Conservation (phyloP, 1,140 invertebrate genomes). For the Cyclargus thomasi region DNA sequence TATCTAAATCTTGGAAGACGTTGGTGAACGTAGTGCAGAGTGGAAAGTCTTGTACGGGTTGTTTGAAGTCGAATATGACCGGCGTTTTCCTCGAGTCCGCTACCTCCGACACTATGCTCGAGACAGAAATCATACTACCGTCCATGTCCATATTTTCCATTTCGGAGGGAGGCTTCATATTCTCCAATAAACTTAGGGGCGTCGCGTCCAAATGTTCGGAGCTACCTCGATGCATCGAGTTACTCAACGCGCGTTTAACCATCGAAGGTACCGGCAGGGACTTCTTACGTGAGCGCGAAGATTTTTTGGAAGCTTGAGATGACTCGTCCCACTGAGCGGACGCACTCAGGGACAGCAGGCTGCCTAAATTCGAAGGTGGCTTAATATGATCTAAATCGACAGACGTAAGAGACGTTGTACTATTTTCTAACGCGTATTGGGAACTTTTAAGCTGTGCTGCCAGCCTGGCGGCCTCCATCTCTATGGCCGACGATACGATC, state of each 20-base stretch:
- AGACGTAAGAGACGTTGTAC: constrained; percentile 67
- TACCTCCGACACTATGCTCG: constrained; percentile 87
- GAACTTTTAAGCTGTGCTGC: constrained; percentile 78
- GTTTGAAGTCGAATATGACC: constrained; percentile 73
- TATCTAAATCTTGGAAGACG: constrained; percentile 82
- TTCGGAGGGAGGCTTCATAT: constrained; percentile 87
- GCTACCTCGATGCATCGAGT: constrained; percentile 76
- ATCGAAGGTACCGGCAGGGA: constrained; percentile 81
- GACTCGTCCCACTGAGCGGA: constrained; percentile 70
- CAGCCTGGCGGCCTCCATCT: constrained; percentile 83
- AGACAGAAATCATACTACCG: constrained; percentile 87
- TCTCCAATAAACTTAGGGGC: constrained; percentile 79
- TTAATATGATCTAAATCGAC: constrained; percentile 85
- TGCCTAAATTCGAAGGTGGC: constrained; percentile 86
- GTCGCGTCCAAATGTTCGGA: constrained; percentile 78
- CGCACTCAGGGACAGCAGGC: constrained; percentile 78
- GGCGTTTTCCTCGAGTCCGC: constrained; percentile 75
- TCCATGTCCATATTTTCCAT: constrained; percentile 89
- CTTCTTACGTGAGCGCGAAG: constrained; percentile 76
- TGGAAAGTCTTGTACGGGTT: constrained; percentile 67
- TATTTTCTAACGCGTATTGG: constrained; percentile 74
- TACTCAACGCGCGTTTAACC: constrained; percentile 80
- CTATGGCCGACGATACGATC: constrained; percentile 73
- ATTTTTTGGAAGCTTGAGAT: constrained; percentile 55
- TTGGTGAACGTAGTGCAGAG: constrained; percentile 70